Conservation (phyloP, 2,797 vertebrate species). For the Brachymystax lenok region DNA sequence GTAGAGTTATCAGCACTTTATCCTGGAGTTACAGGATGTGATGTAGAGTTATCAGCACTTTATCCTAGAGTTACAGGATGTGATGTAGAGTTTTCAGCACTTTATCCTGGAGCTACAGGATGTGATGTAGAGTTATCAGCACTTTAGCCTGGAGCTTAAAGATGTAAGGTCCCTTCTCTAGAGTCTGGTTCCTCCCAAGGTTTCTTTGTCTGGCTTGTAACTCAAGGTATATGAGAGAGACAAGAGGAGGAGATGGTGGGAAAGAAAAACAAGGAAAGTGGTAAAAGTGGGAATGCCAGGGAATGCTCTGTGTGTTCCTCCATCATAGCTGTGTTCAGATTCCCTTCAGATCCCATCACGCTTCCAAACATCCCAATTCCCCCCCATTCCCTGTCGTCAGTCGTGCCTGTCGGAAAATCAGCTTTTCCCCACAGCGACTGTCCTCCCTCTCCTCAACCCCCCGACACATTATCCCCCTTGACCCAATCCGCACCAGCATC, state of each 20-base stretch:
- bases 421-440: conserved; percentile 37
- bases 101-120: conserved; percentile 45
- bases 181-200: conserved; percentile 13
- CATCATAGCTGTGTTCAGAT: conserved; percentile 31
- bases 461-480: conserved; percentile 24
- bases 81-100: conserved; percentile 46
- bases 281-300: not conserved
- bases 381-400: not conserved
- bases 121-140: not conserved
- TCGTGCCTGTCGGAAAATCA: conserved; percentile 31
- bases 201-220: not conserved
- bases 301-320: not conserved
- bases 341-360: conserved; percentile 32
- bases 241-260: not conserved
- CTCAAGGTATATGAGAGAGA: no score
- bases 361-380: not conserved
- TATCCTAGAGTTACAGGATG: no score
- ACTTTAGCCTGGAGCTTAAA: not conserved
- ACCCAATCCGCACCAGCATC: conserved; percentile 27
- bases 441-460: conserved; percentile 20
- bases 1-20: no score
- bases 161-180: not conserved
- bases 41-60: no score
- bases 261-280: not conserved
- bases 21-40: no score